Base-by-base conservation (phyloP, 2,888 invertebrate genomes). In the Pemphredon lugubris region DNA sequence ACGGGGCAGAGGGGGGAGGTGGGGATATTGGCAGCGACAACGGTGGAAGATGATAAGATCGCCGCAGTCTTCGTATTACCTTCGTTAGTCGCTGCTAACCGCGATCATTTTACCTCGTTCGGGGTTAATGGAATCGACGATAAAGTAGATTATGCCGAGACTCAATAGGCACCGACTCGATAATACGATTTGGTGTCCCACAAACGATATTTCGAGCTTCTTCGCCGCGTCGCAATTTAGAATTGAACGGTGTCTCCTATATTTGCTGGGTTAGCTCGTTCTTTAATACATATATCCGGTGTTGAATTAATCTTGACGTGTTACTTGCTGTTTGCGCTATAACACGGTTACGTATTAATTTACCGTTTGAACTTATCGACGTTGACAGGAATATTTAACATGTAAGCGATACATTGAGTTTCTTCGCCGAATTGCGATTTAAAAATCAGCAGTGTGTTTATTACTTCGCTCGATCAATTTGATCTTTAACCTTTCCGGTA, bases 91-190 rank as follows among this genome's bases (percentile, higher is more conserved):
- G 54, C 48, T 67, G 71, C 45, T 66, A 60, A 59, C 70, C 66
- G 55, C 66, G 65, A 75, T 69, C 78, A 57, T 75, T 78, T 78
- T 64, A 70, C 59, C 70, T 69, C 71, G 74, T 77, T 61, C 57
- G 55, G 54, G 40, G 78, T 71, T 79, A 78, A 79, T 78, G 73
- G 68, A 78, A 66, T 78, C 57, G 67, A 32, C 68, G 67, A 66
- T 75, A 78, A 78, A 79, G 60, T 73, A 67, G 78, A 78, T 78
- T 78, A 78, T 57, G 70, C 51, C 70, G 67, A 63, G 70, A 44
- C 66, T 77, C 68, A 63, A 67, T 69, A 63, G 65, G 58, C 54
- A 58, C 61, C 69, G 73, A 78, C 68, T 73, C 70, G 51, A 75
- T 75, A 69, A 70, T 67, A 47, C 67, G 61, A 75, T 78, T 69